A percentile compares a stretch with the other conserved stretches of the same genome.
phyloP scores from a whole-genome alignment of 2,113 vertebrate genomes.

The Percopsis transmontana region DNA sequence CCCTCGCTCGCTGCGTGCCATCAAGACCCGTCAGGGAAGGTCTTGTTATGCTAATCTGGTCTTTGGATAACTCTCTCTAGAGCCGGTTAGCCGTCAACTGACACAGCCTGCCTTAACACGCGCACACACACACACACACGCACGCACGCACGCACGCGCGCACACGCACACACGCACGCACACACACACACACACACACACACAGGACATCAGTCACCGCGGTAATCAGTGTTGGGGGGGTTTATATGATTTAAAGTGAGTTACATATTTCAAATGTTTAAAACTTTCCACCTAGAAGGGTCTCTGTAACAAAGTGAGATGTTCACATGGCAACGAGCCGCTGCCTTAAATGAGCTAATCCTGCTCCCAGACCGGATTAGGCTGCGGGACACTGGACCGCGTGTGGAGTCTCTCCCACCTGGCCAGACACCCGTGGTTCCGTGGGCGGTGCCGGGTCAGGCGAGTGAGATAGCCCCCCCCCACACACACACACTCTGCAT shows the following conservation, averaged over 20 bases:
- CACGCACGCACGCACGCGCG: slow-evolving; percentile 13
- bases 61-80: slow-evolving; percentile 72
- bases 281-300: too few species aligned
- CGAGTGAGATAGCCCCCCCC: too few species aligned
- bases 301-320: too few species aligned
- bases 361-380: slow-evolving; percentile 51
- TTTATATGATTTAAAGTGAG: too few species aligned
- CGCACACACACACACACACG: not conserved
- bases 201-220: slow-evolving; percentile 28
- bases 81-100: slow-evolving; percentile 79
- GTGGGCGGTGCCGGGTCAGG: too few species aligned
- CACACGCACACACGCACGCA: slow-evolving; percentile 29
- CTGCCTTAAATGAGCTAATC: slow-evolving; percentile 48
- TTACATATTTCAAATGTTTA: too few species aligned
- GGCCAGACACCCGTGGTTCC: too few species aligned
- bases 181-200: slow-evolving; percentile 40
- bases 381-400: too few species aligned
- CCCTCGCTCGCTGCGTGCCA: slow-evolving; percentile 72
- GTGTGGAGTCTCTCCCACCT: too few species aligned
- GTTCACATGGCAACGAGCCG: too few species aligned
- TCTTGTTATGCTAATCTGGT: slow-evolving; percentile 98
- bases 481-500: slow-evolving; percentile 6
- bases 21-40: slow-evolving; percentile 54
- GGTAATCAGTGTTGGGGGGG: too few species aligned
- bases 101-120: slow-evolving; percentile 58